Percentiles rank a stretch among this genome's conserved stretches.
phyloP scores from a whole-genome alignment of 2,113 vertebrate genomes.

The Lepidiolamprologus cunningtoni region DNA sequence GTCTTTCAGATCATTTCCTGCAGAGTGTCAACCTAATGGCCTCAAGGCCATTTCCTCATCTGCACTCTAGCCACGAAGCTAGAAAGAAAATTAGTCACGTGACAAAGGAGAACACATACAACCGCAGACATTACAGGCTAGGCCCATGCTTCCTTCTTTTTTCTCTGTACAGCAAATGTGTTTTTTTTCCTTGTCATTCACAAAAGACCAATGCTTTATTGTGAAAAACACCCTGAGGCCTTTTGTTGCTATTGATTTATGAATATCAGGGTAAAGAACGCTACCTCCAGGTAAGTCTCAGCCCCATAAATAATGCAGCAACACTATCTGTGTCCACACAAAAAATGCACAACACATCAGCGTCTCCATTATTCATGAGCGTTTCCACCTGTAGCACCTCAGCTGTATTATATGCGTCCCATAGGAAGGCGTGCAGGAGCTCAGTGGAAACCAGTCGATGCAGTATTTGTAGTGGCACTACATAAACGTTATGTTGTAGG shows the following conservation, averaged over 20 bases:
- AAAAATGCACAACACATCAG: conserved; percentile 57
- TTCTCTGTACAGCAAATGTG: not conserved
- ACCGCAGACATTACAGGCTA: not conserved
- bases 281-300: conserved; percentile 16
- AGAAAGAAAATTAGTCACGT: not conserved
- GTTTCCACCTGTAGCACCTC: conserved; percentile 52
- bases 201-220: not conserved
- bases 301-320: conserved; percentile 64
- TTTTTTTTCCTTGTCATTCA: not conserved
- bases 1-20: not conserved
- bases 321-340: conserved; percentile 58
- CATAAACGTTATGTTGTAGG: not conserved
- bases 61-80: not conserved
- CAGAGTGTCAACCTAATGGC: not conserved
- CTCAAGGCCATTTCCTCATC: not conserved
- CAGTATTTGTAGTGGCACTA: not conserved
- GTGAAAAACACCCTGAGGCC: not conserved
- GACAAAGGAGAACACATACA: not conserved
- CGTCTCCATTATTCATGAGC: conserved; percentile 60
- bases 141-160: not conserved
- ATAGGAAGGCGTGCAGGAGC: not conserved
- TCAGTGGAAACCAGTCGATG: not conserved
- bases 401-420: conserved; percentile 12
- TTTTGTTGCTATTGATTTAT: conserved; percentile 38
- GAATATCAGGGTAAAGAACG: conserved; percentile 33